A percentile compares a stretch with the other conserved stretches of the same genome.
Evolutionary conservation across 2,113 vertebrate species (phyloP).

Genomic region (Microcebus tavaratra): DNA sequence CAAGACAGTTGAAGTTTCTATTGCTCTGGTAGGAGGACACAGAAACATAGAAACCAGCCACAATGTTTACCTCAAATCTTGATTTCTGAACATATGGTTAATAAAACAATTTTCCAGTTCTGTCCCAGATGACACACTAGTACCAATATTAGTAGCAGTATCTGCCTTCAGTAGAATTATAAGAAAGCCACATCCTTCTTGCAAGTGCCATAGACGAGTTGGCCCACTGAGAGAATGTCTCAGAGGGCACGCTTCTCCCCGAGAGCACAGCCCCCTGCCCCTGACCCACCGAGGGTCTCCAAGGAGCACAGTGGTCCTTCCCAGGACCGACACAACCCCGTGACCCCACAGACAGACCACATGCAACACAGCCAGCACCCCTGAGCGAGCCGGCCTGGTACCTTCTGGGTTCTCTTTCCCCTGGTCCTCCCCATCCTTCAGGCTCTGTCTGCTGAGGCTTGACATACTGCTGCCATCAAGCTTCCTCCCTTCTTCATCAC

Average conservation of each 20-base stretch:
- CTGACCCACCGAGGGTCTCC: fast-evolving
- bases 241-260: background rate
- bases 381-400: background rate
- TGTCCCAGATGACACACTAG: background rate
- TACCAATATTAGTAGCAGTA: fast-evolving
- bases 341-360: fast-evolving
- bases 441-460: slow-evolving; percentile 88
- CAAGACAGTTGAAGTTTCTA: fast-evolving
- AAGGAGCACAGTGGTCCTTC: background rate
- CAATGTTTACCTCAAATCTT: background rate
- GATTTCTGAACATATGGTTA: background rate
- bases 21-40: fast-evolving
- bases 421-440: slow-evolving; percentile 83
- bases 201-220: background rate
- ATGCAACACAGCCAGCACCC: fast-evolving
- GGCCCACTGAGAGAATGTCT: fast-evolving
- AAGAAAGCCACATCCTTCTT: background rate
- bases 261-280: background rate
- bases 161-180: background rate
- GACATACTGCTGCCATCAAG: slow-evolving; percentile 87
- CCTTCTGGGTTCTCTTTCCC: slow-evolving; percentile 68
- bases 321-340: fast-evolving
- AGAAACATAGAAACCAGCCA: fast-evolving
- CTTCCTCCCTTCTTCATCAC: slow-evolving; percentile 94
- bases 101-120: background rate